These are phyloP conservation scores for Drosophila paracracens DNA, from an alignment of 2,888 invertebrate species.

Conservation along the genomic window DNA sequence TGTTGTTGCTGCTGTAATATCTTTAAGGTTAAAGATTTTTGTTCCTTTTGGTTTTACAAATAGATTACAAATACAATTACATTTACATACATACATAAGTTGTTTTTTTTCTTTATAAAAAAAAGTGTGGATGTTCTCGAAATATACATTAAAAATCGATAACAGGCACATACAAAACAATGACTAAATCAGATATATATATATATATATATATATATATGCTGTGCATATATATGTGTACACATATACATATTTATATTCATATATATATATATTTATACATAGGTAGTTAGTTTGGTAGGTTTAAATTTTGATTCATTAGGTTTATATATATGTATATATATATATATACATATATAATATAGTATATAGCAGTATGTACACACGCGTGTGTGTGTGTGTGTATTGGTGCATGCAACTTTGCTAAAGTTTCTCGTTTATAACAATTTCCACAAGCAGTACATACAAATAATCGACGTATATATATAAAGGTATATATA, in stretches of 20 bases:
- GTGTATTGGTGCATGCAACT: slow-evolving; percentile 41
- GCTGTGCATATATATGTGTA: slow-evolving; percentile 9
- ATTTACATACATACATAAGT: slow-evolving; percentile 60
- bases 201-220: slow-evolving; percentile 15
- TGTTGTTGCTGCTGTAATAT: slow-evolving; percentile 41
- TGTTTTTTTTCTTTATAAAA: slow-evolving; percentile 8
- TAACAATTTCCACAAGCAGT: slow-evolving; percentile 71
- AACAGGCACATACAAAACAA: slow-evolving; percentile 79
- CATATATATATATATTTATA: slow-evolving; percentile 26
- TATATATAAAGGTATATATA: slow-evolving; percentile 3
- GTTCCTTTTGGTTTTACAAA: slow-evolving; percentile 27
- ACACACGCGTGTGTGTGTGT: slow-evolving; percentile 18
- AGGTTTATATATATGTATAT: slow-evolving; percentile 33
- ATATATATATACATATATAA: neutral
- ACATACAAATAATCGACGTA: slow-evolving; percentile 48
- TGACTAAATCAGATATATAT: slow-evolving; percentile 71
- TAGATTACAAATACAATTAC: slow-evolving; percentile 55
- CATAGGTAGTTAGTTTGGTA: slow-evolving; percentile 39
- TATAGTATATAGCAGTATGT: slow-evolving; percentile 25
- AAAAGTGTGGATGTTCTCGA: slow-evolving; percentile 54
- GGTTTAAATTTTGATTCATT: slow-evolving; percentile 57
- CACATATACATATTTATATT: slow-evolving; percentile 17
- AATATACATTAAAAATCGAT: slow-evolving; percentile 75
- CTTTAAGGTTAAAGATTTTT: slow-evolving; percentile 27
- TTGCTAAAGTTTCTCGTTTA: slow-evolving; percentile 55